Conservation (phyloP, 2,113 vertebrate genomes). For the Hemibagrus wyckioides region DNA sequence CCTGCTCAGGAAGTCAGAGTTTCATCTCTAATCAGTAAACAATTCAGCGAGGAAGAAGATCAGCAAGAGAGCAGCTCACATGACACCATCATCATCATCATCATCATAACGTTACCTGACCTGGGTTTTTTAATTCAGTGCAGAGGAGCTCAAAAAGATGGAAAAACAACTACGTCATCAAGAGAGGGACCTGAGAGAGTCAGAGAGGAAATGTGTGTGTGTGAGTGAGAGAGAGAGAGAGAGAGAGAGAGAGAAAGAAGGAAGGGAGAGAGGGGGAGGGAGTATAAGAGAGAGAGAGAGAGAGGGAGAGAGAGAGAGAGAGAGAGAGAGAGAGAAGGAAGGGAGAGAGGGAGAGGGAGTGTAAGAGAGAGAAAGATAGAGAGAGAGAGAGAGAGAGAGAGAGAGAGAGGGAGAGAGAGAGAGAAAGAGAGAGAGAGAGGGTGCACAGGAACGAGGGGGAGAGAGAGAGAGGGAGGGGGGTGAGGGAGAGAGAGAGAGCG, state of each 20-base stretch:
- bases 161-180: conserved; percentile 8
- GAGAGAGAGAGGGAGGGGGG: too few species aligned
- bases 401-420: conserved; percentile 2
- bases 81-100: background rate
- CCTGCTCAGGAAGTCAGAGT: background rate
- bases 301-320: background rate
- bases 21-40: background rate
- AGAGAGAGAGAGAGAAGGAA: background rate
- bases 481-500: background rate
- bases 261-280: background rate
- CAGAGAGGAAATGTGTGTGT: too few species aligned
- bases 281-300: background rate
- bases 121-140: background rate
- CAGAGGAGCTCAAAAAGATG: background rate
- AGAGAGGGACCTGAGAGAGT: background rate
- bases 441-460: too few species aligned
- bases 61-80: background rate
- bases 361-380: conserved; percentile 1
- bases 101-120: background rate
- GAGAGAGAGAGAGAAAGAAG: background rate
- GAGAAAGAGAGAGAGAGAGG: background rate
- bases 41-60: background rate
- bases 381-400: conserved; percentile 19
- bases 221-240: background rate
- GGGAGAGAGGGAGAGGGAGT: conserved; percentile 14